Base-by-base conservation (phyloP, 1,140 invertebrate genomes). In the Carcinoscorpius rotundicauda region DNA sequence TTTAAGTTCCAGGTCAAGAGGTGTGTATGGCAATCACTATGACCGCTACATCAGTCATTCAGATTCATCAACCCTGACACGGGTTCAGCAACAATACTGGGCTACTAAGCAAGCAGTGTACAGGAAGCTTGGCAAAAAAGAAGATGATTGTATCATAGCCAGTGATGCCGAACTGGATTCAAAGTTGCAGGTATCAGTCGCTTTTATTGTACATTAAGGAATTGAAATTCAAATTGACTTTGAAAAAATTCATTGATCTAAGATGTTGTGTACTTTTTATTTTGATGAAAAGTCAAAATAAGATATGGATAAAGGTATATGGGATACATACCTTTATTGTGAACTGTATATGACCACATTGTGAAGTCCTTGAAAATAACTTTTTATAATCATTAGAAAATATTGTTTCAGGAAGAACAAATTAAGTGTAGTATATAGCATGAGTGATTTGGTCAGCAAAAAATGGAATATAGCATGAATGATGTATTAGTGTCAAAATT, bases 131-230 rank as follows among this genome's bases (percentile, higher is more conserved):
- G 94, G 95, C 5, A 92, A 93, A 73, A 98, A 98, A 80, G 95
- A 99, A 80, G 97, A 99, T 77, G 93, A 97, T 68, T 93, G 91
- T 81, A 87, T 98, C 71, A 86, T 96, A 10, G 86, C 96, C 29
- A 97, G 93, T 0, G 97, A 99, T 80, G 87, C 93, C 5, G 91
- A 97, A 74, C 80, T 99, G 4, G 97, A 99, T 81, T 88, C 96
- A 4, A 99, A 98, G 81, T 81, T 99, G 60, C 95, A 98, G 71
- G 78, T 82, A 65, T 69, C 49, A 49, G 9, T 49, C 49, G 53
- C 5, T 60, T 5, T 64, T 66, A 49, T 55, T 52, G 6, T 53
- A 55, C 49, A 56, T 10, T 52, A 3, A 3, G 62, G 49, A 11
- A 50, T 65, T 29, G 29, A 29, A 29, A 29, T 29, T 29, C 29